A percentile compares a stretch with the other conserved stretches of the same genome.
Conservation (phyloP, 2,797 vertebrate species). For the Apogon talboti region DNA sequence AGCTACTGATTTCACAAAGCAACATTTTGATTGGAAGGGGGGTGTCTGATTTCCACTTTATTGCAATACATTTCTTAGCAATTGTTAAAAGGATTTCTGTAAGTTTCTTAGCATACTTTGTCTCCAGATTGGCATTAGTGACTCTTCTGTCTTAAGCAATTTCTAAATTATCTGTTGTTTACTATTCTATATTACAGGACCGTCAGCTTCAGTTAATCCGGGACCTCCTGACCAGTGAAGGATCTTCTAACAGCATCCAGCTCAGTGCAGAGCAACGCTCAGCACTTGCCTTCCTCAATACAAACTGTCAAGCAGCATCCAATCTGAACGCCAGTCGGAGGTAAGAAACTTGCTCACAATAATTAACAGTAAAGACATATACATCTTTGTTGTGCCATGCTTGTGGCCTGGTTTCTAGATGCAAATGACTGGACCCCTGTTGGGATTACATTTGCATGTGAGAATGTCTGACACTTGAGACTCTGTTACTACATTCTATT, state of each 20-base stretch:
- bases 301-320: constrained; percentile 81
- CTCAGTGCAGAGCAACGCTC: constrained; percentile 96
- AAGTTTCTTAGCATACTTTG: too few relatives aligned
- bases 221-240: constrained; percentile 93
- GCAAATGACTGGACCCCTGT: neutral
- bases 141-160: neutral
- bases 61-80: too few relatives aligned
- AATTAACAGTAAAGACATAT: neutral
- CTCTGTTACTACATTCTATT: neutral
- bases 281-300: constrained; percentile 92
- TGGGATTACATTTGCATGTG: constrained; percentile 1
- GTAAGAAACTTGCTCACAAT: constrained; percentile 67
- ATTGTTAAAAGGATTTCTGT: too few relatives aligned
- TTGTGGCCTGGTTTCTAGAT: neutral
- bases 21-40: too few relatives aligned
- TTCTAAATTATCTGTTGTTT: neutral
- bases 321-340: constrained; percentile 88
- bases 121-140: too few relatives aligned
- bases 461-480: constrained; percentile 7
- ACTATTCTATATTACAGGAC: constrained; percentile 82
- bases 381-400: neutral
- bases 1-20: too few relatives aligned
- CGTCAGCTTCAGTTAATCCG: constrained; percentile 95
- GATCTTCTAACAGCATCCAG: constrained; percentile 92
- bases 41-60: too few relatives aligned